Base-by-base conservation (phyloP, 1,140 invertebrate species). In the Forficula auricularia region DNA sequence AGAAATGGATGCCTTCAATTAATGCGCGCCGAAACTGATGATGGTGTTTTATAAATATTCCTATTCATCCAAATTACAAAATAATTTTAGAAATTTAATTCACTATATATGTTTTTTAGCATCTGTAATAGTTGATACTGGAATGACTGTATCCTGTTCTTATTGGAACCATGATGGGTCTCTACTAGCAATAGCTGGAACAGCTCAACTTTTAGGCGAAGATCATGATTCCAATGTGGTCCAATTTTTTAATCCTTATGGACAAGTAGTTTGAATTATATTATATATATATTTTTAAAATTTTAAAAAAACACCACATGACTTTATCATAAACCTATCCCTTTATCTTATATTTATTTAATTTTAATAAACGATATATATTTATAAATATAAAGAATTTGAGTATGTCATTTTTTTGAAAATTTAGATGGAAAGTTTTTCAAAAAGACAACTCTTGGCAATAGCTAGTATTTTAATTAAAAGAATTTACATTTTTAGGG, bases 121-220 rank as follows among this genome's bases (percentile, higher is more conserved):
- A 51, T 75, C 77, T 27, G 61, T 82, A 9, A 58, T 76, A 36
- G 59, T 85, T 8, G 73, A 85, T 46, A 82, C 85, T 2, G 75
- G 78, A 14, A 82, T 96, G 70, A 70, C 66, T n/a, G 75, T 82
- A 1, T 73, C 77, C 19, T 79, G 79, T 55, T 80, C 84, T 44
- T 71, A 75, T 46, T 98, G 92, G 90, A 95, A 94, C 60, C 84
- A 86, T 53, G 82, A 82, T 54, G 92, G 92, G 0, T 79, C 75
- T 36, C 65, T 95, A 1, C 50, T 97, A 18, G 92, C 89, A 1
- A 74, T 92, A 3, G 80, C 84, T 31, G 92, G 91, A 1, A 71
- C 72, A 36, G 72, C 16, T 57, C 61, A 45, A 55, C 61, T 53
- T 1, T 46, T 54, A 20, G 56, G 58, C 3, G 75, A 75, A 8